Evolutionary conservation across 2,113 vertebrate genomes (phyloP), one percentile per base, ranked within the genome.

Genomic region (Sceloporus tristichus): DNA sequence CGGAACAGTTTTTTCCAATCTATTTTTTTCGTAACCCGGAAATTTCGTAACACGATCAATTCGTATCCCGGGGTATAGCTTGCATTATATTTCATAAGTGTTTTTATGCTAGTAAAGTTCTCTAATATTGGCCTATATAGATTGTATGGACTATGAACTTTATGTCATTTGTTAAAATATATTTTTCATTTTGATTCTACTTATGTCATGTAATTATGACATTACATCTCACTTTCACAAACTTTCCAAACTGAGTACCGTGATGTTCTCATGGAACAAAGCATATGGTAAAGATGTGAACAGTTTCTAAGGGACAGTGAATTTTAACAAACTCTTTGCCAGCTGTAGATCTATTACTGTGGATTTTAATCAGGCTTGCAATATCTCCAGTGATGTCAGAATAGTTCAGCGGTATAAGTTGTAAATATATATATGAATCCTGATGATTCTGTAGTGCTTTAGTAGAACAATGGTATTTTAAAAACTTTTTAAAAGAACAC

Each of bases 291-390:
- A 40, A 1, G 75, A 0, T n/a, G 65, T 79, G 13, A 34, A 0
- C 0, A 84, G 90, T 77, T 91, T 68, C 65, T 89, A 34, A 85
- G 53, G 78, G 23, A 0, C 88, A 91, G 88, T 53, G 66, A 3
- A 71, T 23, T 84, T 73, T 54, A 90, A 66, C 11, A 66, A 78
- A 4, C 25, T 85, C 86, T 88, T 91, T 89, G 65, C 54, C 18
- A 84, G 75, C 54, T 87, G 79, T 42, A 79, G 88, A 74, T 90
- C 53, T 74, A 74, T 62, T 89, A 87, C 25, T 10, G 2, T 62
- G 77, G 34, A 38, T 88, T 85, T 89, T 25, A 85, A 56, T 70
- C 8, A 76, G 9, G 16, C 87, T 87, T 91, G 80, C 80, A 90
- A 88, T 21, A 84, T 77, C 34, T 89, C 19, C 11, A 90, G 2